Percentiles rank a stretch among this genome's conserved stretches.
Conservation (phyloP, 2,797 vertebrate genomes). For the Rhinatrema bivittatum region DNA sequence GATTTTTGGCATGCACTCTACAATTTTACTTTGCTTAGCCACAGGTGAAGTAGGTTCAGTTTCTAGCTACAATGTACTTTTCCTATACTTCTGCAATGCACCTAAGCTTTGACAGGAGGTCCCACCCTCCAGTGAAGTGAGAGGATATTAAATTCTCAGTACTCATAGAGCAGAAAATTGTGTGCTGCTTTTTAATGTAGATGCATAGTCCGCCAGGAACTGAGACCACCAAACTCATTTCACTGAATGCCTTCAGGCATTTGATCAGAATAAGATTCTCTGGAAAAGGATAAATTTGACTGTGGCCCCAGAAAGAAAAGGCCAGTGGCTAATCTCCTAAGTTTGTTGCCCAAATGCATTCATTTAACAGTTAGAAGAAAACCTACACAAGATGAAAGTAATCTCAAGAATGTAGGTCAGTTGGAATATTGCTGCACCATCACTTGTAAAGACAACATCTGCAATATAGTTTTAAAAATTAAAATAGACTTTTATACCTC, state of each 20-base stretch:
- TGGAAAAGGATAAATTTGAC: conserved; percentile 12
- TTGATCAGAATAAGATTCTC: conserved; percentile 4
- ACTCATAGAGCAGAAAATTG: background rate
- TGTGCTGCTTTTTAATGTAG: background rate
- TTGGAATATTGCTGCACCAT: conserved; percentile 28
- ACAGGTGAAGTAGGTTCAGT: no score
- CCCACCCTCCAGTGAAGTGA: background rate
- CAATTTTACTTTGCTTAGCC: no score
- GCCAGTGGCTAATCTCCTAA: conserved; percentile 20
- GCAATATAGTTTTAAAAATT: conserved; percentile 36
- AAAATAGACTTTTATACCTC: conserved; percentile 27
- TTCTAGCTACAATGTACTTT: no score
- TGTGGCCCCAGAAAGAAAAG: conserved; percentile 17
- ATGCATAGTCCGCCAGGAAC: background rate
- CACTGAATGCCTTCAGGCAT: background rate
- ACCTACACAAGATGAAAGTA: conserved; percentile 22
- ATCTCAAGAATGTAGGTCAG: conserved; percentile 31
- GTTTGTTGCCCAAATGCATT: conserved; percentile 8
- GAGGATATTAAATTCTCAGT: background rate
- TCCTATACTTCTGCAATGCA: background rate
- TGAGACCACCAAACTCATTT: conserved; percentile 2
- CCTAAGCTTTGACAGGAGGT: background rate
- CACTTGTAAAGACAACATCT: conserved; percentile 21
- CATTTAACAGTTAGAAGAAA: conserved; percentile 18
- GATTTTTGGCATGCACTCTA: no score